Evolutionary conservation across 2,797 vertebrate genomes (phyloP), one percentile per base, ranked within the genome.

Genomic region (Erpetoichthys calabaricus): DNA sequence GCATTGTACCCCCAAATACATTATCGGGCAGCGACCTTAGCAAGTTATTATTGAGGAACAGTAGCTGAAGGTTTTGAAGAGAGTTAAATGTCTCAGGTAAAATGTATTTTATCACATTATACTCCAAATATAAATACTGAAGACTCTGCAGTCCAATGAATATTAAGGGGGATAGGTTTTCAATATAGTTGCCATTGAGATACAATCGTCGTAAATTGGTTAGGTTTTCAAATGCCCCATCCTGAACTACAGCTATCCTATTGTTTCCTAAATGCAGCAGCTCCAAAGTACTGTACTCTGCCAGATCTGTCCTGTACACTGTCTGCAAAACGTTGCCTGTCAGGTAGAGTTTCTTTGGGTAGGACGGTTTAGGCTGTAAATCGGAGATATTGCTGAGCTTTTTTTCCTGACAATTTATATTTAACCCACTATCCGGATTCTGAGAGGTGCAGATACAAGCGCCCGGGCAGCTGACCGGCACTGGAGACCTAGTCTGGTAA

Each of bases 101-200:
- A 71, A 99, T 95, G 60, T 96, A 91, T 73, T 98, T 97, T 60
- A 99, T 98, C 56, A 98, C 91, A 65, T 99, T 99, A 58, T 97
- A 99, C 77, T 99, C 95, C 88, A 99, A 78, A 65, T 99, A 99
- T 45, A 99, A 89, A 66, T 98, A 98, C 55, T 99, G 95, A 68
- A 99, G 84, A 44, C 88, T 95, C 67, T 92, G 89, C 64, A 99
- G 83, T 45, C 95, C 95, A 0, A 72, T 64, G 1, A 99, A 98
- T 68, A 99, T 88, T 1, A 91, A 87, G 3, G 84, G 86, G 45
- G 92, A 89, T 10, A 99, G 81, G 3, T 89, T 82, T 68, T 97
- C 94, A 25, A 99, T 92, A 73, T 98, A 96, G 78, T 98, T 99
- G 57, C 94, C 94, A 44, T 99, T 99, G 51, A 99, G 82, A 66